Evolutionary conservation across 2,113 vertebrate species (phyloP).

Genomic region (Aegotheles bennettii): DNA sequence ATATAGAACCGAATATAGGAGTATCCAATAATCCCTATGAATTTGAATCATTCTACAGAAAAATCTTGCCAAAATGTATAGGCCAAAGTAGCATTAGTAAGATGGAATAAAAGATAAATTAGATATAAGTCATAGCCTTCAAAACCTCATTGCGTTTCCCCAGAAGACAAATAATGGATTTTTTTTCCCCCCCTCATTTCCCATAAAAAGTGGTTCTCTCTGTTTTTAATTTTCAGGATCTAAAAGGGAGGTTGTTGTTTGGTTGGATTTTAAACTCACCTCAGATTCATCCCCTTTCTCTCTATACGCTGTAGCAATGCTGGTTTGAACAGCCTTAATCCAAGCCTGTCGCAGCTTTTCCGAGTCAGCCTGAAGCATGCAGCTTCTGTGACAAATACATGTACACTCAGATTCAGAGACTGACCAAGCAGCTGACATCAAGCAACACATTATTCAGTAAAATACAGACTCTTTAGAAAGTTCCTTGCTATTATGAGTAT

Average conservation of each 20-base stretch:
- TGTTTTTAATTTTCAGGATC: neutral
- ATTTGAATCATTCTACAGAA: neutral
- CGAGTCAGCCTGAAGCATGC: conserved; percentile 96
- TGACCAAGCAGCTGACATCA: neutral
- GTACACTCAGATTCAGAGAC: neutral
- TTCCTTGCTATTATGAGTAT: neutral
- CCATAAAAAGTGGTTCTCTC: neutral
- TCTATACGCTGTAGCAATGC: conserved; percentile 94
- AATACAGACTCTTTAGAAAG: neutral
- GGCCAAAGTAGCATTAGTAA: neutral
- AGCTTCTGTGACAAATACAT: conserved; percentile 79
- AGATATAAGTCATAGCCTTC: neutral
- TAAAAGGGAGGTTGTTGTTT: fast-evolving
- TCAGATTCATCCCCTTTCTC: conserved; percentile 88
- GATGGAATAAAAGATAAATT: neutral
- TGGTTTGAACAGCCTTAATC: conserved; percentile 97
- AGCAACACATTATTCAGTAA: neutral
- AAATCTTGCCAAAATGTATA: neutral
- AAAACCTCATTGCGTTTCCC: neutral
- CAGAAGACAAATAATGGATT: neutral
- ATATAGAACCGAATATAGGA: neutral
- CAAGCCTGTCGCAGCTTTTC: conserved; percentile 94
- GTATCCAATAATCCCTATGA: neutral
- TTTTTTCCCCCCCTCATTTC: neutral
- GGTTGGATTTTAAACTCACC: conserved; percentile 64